Conservation (phyloP, 2,888 invertebrate genomes). For the Vesta saturnalis region DNA sequence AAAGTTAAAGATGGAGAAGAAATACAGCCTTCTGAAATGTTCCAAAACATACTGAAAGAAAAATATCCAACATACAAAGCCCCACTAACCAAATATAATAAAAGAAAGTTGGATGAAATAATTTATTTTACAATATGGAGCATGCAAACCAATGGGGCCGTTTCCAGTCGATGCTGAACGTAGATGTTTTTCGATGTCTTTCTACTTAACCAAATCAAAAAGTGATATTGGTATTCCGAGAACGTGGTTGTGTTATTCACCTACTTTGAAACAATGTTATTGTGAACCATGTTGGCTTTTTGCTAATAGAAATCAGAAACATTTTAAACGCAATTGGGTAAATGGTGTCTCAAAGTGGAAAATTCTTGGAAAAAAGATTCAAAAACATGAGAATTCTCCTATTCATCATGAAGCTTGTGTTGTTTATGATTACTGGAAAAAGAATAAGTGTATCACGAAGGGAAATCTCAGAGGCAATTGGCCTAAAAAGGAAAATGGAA, state of each 20-base stretch:
- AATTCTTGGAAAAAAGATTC: neutral
- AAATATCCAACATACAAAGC: neutral
- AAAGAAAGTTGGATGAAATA: neutral
- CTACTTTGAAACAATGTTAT: neutral
- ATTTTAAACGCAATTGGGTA: neutral
- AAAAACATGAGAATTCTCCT: neutral
- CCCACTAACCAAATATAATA: neutral
- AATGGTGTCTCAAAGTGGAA: neutral
- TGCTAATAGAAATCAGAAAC: neutral
- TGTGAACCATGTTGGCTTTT: slow-evolving; percentile 9
- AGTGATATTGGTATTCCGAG: neutral
- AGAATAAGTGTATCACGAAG: neutral
- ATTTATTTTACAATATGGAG: neutral
- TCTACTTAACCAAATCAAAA: too few species aligned
- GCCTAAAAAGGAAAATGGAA: neutral
- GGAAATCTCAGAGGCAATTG: too few species aligned
- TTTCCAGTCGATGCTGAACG: neutral
- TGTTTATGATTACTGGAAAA: neutral
- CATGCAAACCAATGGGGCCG: neutral
- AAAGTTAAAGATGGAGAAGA: too few species aligned
- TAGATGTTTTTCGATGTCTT: neutral
- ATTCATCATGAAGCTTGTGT: neutral
- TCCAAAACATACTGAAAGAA: neutral
- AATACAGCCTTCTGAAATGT: too few species aligned
- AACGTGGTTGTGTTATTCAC: neutral